Conservation (phyloP, 1,140 invertebrate genomes). For the Bicyclus anynana region DNA sequence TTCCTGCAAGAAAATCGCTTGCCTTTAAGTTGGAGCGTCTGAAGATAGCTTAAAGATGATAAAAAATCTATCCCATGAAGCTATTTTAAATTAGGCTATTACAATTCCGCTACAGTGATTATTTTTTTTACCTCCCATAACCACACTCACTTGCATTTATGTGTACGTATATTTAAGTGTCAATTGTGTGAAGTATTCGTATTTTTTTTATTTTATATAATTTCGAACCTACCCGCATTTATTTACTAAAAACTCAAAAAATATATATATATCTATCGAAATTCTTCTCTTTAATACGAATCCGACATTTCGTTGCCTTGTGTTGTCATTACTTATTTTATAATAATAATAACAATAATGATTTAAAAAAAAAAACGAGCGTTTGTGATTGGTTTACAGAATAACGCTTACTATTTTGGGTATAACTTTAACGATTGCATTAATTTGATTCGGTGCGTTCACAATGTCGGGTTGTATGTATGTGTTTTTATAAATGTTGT, state of each 20-base stretch:
- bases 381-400: slow-evolving; percentile 77
- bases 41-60: slow-evolving; percentile 7
- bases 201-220: slow-evolving; percentile 17
- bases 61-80: not conserved
- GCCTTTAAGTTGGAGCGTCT: not conserved
- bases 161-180: slow-evolving; percentile 43
- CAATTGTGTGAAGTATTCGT: slow-evolving; percentile 29
- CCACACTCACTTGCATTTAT: slow-evolving; percentile 76
- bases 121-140: slow-evolving; percentile 48
- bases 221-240: slow-evolving; percentile 8
- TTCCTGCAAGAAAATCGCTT: too few species aligned
- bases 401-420: slow-evolving; percentile 51
- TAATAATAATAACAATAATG: too few species aligned
- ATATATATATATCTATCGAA: slow-evolving; percentile 24
- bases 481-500: slow-evolving; percentile 44
- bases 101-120: slow-evolving; percentile 63
- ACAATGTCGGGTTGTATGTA: slow-evolving; percentile 72
- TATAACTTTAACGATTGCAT: slow-evolving; percentile 17
- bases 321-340: slow-evolving; percentile 58
- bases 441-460: slow-evolving; percentile 35
- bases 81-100: not conserved
- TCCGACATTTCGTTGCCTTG: slow-evolving; percentile 66
- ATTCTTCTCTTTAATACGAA: slow-evolving; percentile 44
- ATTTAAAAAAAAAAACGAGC: slow-evolving; percentile 35
- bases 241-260: slow-evolving; percentile 9